Base-by-base conservation (phyloP, 2,113 vertebrate genomes). In the Coregonus clupeaformis region DNA sequence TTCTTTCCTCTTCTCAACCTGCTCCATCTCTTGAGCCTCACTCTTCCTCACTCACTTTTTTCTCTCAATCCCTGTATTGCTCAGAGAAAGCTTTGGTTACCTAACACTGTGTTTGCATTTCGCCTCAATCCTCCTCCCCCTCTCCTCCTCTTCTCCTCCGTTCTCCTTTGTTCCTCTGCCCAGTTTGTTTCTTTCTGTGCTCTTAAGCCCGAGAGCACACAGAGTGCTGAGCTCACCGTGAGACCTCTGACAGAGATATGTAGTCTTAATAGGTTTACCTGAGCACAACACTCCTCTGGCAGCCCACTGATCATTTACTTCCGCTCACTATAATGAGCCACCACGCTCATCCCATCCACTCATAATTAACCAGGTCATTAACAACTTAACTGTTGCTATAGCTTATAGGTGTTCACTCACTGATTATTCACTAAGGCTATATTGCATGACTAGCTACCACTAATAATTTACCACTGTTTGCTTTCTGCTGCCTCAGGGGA, bases 31-130 rank as follows among this genome's bases (percentile, higher is more conserved):
- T 87, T 77, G 73, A 87, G 76, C 77, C 11, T 0, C 83, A 80
- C 79, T 76, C 87, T 85, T 87, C 88, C 80, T 89, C 83, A 84
- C 83, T 86, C 71, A 16, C 74, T 77, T 55, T 87, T 86, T 86
- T 83, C 88, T 84, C 85, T 88, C 82, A 20, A 52, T 87, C 73
- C 83, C 36, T 52, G 49, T 18, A 5, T 16, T 52, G 49, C 49
- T 52, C 16, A 52, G 49, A 52, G 16, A 18, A 52, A 52, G 1
- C 49, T 18, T 3, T 16, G 49, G 12, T 52, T 52, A 18, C 49
- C 49, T 86, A 88, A 88, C 78, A 74, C 52, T 79, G 77, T 80
- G 82, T 84, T 89, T 81, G 81, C 81, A 77, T 85, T 86, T 84
- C 74, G 79, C 76, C 81, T 78, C 83, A 45, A 6, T 80, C 82